A percentile compares a stretch with the other conserved stretches of the same genome.
Evolutionary conservation across 2,113 vertebrate genomes (phyloP).

Genomic region (Aegithalos caudatus): DNA sequence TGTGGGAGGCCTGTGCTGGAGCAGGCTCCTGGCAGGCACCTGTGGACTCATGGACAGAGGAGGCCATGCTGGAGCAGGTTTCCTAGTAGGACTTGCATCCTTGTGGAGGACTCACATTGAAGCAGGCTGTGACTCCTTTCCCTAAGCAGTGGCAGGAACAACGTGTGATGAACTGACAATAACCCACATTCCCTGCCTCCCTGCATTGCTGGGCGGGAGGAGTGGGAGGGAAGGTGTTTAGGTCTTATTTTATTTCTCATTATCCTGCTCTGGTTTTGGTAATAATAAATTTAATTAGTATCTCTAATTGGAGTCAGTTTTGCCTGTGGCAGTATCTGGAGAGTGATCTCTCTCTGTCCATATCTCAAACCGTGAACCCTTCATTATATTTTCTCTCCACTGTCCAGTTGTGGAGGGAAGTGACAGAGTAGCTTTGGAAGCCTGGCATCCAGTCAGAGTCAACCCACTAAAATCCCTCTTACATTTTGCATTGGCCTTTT

Average conservation of each 20-base stretch:
- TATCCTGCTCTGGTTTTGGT: neutral
- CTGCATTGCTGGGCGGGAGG: accelerated
- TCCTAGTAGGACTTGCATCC: neutral
- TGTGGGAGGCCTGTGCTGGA: neutral
- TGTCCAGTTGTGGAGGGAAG: neutral
- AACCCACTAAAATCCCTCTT: neutral
- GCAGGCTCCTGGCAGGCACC: neutral
- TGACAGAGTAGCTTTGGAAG: neutral
- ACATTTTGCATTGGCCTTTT: neutral
- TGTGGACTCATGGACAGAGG: neutral
- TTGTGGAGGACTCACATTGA: neutral
- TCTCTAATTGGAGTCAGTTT: neutral
- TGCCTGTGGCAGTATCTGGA: neutral
- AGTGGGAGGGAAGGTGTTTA: neutral
- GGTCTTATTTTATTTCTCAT: neutral
- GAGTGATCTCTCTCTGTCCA: neutral
- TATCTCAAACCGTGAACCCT: neutral
- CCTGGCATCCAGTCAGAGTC: neutral
- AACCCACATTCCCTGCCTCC: neutral
- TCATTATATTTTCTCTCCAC: neutral
- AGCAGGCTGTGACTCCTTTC: neutral
- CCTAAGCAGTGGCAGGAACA: neutral
- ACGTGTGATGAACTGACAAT: neutral
- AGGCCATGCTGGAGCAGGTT: neutral
- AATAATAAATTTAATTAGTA: neutral